phyloP scores from a whole-genome alignment of 2,113 vertebrate genomes.

The Mustela lutreola region DNA sequence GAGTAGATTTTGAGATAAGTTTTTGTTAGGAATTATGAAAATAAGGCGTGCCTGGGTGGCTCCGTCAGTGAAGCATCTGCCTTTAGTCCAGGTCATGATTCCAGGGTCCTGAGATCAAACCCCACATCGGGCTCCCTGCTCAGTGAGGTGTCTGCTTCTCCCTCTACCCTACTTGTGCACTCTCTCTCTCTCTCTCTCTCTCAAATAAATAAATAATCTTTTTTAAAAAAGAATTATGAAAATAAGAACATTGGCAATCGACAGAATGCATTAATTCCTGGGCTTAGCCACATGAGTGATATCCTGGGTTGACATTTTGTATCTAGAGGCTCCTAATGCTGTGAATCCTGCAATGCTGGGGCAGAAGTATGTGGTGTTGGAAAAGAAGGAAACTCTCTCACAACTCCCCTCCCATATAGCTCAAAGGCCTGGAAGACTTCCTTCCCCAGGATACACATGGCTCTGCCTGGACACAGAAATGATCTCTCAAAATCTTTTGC shows the following conservation, averaged over 20 bases:
- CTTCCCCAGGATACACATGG: not conserved
- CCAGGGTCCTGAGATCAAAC: not conserved
- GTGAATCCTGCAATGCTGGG: not conserved
- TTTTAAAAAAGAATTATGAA: not conserved
- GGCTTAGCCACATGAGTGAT: not conserved
- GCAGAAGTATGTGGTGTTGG: not conserved
- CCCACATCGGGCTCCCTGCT: not conserved
- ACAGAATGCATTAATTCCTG: not conserved
- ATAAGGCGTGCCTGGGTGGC: not conserved
- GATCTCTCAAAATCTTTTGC: not conserved
- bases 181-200: not conserved
- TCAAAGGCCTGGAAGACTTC: not conserved
- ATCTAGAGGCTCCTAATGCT: not conserved
- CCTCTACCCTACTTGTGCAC: not conserved
- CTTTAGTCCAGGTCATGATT: not conserved
- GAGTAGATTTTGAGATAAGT: not conserved
- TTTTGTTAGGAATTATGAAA: slow-evolving; percentile 8
- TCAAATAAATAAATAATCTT: not conserved
- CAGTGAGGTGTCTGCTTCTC: not conserved
- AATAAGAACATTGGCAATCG: not conserved
- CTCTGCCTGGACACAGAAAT: not conserved
- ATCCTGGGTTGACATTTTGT: slow-evolving; percentile 29
- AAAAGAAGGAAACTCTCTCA: not conserved
- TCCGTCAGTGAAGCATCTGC: not conserved
- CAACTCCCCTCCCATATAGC: not conserved